Evolutionary conservation across 1,140 invertebrate species (phyloP), one percentile per base, ranked within the genome.

Genomic region (Tribolium madens): DNA sequence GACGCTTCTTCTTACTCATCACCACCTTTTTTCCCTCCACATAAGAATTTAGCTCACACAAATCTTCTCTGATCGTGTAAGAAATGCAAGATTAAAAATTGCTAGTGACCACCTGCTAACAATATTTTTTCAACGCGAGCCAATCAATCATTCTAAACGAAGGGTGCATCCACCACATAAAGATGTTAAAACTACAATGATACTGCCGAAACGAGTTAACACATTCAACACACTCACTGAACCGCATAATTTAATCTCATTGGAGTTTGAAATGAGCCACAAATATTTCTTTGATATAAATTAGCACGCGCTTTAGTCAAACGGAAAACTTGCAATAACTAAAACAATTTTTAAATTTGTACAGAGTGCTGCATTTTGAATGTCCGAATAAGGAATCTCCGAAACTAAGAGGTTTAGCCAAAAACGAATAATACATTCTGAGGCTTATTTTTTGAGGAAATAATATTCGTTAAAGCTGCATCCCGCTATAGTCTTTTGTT

Each of bases 201-300:
- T 77, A 73, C 33, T 52, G 71, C 21, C n/a, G 64, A 18, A 77
- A 74, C 71, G 72, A 73, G 36, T 77, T 74, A 46, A 50, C 60
- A 31, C 76, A 77, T 77, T 77, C 76, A 73, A 13, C 76, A 74
- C 57, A 73, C 71, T 53, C 76, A 74, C 26, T 74, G 76, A 77
- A 70, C 76, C 21, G 76, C 18, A 77, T 77, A 73, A 77, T 77
- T 48, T 46, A 77, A 77, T 77, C 46, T 31, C 53, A 73, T 77
- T 69, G 57, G 69, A 73, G 70, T 77, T 77, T 68, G 76, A 77
- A 77, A 73, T 77, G 76, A 74, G 71, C 76, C 72, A 33, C 76
- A 74, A 69, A 77, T 77, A 74, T 77, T 60, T 77, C 76, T 77
- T 77, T 77, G 48, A 64, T 18, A 64, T 64, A 5, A 64, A 64